Percentiles rank a stretch among this genome's conserved stretches.
These are phyloP conservation scores for Apotomis turbidana DNA, from an alignment of 2,888 invertebrate species.

Conservation along the genomic window DNA sequence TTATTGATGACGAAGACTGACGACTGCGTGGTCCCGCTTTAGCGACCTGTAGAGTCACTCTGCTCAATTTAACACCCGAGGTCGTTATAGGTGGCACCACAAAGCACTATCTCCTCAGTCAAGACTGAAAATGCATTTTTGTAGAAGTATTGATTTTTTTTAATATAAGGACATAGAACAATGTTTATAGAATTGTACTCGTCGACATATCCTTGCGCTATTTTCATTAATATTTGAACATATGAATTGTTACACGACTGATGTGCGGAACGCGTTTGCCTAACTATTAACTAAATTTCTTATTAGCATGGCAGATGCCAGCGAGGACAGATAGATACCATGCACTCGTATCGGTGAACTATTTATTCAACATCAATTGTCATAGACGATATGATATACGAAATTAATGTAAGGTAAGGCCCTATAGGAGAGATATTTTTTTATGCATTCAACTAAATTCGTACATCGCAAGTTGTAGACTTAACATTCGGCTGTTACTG, in stretches of 20 bases:
- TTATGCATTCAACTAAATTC: constrained; percentile 79
- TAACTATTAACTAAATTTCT: constrained; percentile 47
- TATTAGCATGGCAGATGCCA: constrained; percentile 54
- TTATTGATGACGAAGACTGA: constrained; percentile 69
- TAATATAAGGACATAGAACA: constrained; percentile 51
- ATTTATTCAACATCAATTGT: constrained; percentile 74
- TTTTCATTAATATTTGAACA: constrained; percentile 70
- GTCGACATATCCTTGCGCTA: constrained; percentile 76
- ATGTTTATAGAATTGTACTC: constrained; percentile 48
- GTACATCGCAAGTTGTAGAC: constrained; percentile 68
- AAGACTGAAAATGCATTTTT: constrained; percentile 77
- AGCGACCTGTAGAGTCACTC: neutral
- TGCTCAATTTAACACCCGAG: neutral
- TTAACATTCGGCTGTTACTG: constrained; percentile 60
- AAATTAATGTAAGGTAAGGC: constrained; percentile 82
- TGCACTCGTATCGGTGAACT: constrained; percentile 66
- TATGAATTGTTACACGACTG: constrained; percentile 67
- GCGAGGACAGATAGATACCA: constrained; percentile 59
- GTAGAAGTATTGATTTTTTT: constrained; percentile 67
- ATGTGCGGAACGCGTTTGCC: constrained; percentile 64
- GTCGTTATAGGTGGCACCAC: constrained; percentile 44
- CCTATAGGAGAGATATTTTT: constrained; percentile 82
- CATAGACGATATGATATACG: constrained; percentile 81
- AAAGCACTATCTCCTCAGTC: constrained; percentile 59
- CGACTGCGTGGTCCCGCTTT: constrained; percentile 37